Percentiles rank a stretch among this genome's conserved stretches.
These are phyloP conservation scores for Acomys russatus DNA, from an alignment of 2,797 vertebrate species.

Conservation along the genomic window DNA sequence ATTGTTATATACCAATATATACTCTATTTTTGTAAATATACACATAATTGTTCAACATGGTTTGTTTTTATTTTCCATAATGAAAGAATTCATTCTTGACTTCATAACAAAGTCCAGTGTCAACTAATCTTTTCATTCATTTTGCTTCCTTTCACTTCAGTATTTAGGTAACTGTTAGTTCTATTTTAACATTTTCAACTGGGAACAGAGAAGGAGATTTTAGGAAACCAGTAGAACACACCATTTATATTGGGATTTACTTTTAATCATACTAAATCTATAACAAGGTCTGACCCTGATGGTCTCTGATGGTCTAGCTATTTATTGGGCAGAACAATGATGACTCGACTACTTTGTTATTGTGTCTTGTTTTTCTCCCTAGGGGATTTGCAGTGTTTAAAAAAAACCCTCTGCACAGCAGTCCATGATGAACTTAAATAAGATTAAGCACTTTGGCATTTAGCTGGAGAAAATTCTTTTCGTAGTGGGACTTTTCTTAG, in stretches of 20 bases:
- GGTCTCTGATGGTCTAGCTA: not conserved
- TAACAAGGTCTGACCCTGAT: not conserved
- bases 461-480: constrained; percentile 32
- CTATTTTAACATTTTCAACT: constrained; percentile 21
- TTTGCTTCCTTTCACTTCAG: constrained; percentile 15
- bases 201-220: not conserved
- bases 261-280: constrained; percentile 3
- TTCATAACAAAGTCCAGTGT: not conserved
- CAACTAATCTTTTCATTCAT: not conserved
- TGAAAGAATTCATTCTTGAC: not conserved
- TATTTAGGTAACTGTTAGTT: not conserved
- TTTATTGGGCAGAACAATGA: not conserved
- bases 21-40: not conserved
- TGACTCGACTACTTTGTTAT: not conserved
- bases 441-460: not conserved
- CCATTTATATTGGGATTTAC: not conserved
- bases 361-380: not conserved
- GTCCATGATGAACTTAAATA: not conserved
- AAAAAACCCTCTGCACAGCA: not conserved
- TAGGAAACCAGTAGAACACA: not conserved
- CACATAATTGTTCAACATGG: not conserved
- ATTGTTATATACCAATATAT: not conserved
- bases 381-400: not conserved
- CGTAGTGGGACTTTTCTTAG: not conserved
- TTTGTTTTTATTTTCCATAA: not conserved